These are phyloP conservation scores for Microhierax caerulescens DNA, from an alignment of 2,797 vertebrate genomes.

Conservation along the genomic window DNA sequence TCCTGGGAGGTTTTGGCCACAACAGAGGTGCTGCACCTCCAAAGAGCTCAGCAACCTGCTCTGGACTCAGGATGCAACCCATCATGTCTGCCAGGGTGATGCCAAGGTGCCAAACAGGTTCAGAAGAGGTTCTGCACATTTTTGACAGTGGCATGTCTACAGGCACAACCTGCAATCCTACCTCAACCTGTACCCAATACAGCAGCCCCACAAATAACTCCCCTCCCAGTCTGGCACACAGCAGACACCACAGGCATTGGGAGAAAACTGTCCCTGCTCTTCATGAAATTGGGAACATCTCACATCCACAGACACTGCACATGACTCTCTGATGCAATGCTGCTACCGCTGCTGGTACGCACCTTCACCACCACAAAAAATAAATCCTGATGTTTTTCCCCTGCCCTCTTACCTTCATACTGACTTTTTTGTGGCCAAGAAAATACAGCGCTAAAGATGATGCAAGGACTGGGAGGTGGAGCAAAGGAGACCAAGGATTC, in stretches of 20 bases:
- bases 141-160: neutral
- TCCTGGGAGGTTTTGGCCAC: neutral
- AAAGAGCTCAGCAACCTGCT: neutral
- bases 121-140: neutral
- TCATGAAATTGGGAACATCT: fast-evolving
- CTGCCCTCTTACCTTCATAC: neutral
- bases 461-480: neutral
- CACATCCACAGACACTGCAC: neutral
- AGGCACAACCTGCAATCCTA: neutral
- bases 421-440: neutral
- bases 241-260: fast-evolving
- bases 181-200: neutral
- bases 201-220: neutral
- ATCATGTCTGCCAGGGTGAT: neutral
- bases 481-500: conserved; percentile 7
- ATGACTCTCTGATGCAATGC: neutral
- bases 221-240: neutral
- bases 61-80: neutral
- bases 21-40: neutral
- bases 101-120: neutral
- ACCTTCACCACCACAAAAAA: neutral
- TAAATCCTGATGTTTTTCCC: fast-evolving
- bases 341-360: neutral
- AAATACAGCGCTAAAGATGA: neutral
- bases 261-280: neutral